Evolutionary conservation across 1,140 invertebrate genomes (phyloP).

Genomic region (Cydia amplana): DNA sequence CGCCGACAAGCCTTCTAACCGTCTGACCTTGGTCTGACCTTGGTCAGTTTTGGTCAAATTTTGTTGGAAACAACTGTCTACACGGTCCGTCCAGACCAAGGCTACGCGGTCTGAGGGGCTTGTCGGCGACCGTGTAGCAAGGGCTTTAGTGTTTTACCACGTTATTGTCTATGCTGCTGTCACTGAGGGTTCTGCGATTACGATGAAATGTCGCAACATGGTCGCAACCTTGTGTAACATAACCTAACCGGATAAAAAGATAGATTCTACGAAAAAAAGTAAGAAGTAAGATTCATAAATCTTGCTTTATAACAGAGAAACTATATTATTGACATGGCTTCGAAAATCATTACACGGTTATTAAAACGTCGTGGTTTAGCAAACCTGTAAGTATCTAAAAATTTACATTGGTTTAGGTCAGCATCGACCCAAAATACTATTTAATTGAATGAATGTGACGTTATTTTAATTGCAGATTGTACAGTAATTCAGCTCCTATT

Average conservation of each 20-base stretch:
- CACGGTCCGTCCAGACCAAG: no score
- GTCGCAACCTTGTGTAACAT: neutral
- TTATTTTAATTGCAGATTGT: slow-evolving; percentile 11
- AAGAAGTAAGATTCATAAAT: no score
- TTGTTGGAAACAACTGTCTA: no score
- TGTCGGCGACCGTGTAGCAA: no score
- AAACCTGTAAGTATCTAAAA: slow-evolving; percentile 1
- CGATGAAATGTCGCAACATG: neutral
- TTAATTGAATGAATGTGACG: neutral
- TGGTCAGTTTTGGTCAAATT: no score
- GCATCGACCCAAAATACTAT: neutral
- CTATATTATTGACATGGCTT: neutral
- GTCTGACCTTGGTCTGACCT: no score
- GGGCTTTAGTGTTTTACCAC: no score
- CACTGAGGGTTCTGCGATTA: no score
- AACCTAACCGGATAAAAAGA: neutral
- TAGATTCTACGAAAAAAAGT: neutral
- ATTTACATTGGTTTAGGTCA: neutral
- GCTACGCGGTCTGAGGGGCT: no score
- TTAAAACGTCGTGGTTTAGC: slow-evolving; percentile 18
- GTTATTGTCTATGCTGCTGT: no score
- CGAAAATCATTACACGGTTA: neutral
- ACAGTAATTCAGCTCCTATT: neutral
- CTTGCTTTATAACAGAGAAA: neutral
- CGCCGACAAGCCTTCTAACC: no score